Evolutionary conservation across 2,113 vertebrate genomes (phyloP), one percentile per base, ranked within the genome.

Genomic region (Formicarius rufipectus): DNA sequence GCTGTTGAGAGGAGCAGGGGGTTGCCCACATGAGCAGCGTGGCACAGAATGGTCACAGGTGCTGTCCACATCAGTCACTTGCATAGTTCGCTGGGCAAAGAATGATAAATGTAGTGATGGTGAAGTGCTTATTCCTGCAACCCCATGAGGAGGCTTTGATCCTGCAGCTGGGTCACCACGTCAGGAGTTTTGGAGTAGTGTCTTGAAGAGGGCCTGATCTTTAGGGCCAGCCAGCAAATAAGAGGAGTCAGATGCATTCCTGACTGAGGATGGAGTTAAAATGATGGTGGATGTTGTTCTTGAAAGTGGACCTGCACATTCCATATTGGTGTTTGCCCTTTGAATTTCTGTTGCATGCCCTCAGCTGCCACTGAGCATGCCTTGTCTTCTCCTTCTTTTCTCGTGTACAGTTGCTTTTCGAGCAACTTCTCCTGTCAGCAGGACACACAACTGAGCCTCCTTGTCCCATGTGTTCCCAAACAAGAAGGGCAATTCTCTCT

Each of bases 11-110:
- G 50, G 50, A 64, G 49, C 12, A 14, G n/a, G 31, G 39, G 42
- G 35, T 31, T 4, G 17, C 10, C 1, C 1, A n/a, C 15, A 35
- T 17, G 12, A 44, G 59, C 35, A 31, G 35, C 7, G 0, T 60
- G 15, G 60, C 42, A 28, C 68, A 58, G 19, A 68, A 27, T 9
- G 10, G 15, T 42, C 50, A 33, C 14, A 14, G 74, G 9, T 64
- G 2, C 33, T 5, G 55, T 11, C n/a, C 0, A 28, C 84, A 31
- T 31, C 55, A 53, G 56, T 45, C 20, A 1, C 62, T 75, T 6
- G 1, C 80, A 28, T n/a, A n/a, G 40, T 68, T 47, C 4, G 0
- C 50, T 28, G 52, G 40, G 50, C 37, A 49, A 28, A 63, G 69
- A 31, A 25, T 30, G 37, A 39, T 40, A 22, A 69, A 69, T 1